Conservation (phyloP, 2,797 vertebrate species). For the Spinibarbus caldwelli region DNA sequence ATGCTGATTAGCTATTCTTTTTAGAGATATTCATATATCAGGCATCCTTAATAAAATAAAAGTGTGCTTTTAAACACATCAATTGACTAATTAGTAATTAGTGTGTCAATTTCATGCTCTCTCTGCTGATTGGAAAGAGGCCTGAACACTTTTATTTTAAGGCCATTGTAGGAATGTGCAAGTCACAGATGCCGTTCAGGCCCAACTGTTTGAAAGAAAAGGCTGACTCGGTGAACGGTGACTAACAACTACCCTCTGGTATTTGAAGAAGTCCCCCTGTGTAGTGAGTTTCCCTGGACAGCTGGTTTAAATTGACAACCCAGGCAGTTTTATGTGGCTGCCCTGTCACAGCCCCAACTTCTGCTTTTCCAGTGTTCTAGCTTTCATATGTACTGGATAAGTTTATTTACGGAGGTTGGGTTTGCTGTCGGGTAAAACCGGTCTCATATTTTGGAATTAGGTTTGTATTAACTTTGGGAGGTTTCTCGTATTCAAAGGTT, state of each 20-base stretch:
- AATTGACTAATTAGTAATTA: background rate
- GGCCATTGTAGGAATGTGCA: constrained; percentile 17
- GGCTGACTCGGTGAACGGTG: constrained; percentile 51
- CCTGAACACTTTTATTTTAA: constrained; percentile 10
- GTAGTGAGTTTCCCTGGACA: constrained; percentile 19
- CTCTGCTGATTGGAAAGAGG: background rate
- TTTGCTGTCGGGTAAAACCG: constrained; percentile 39
- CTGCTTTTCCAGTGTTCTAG: background rate
- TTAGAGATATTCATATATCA: background rate
- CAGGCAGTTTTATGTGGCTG: background rate
- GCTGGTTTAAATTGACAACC: constrained; percentile 44
- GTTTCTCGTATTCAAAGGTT: constrained; percentile 27
- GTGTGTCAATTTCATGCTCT: background rate
- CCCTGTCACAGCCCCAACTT: background rate
- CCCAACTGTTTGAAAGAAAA: constrained; percentile 52
- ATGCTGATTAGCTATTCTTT: too few species aligned
- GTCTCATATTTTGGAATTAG: constrained; percentile 47
- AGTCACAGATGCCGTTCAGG: constrained; percentile 32
- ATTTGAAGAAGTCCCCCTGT: constrained; percentile 41
- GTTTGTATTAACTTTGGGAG: constrained; percentile 42
- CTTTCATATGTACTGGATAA: background rate
- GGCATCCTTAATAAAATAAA: background rate
- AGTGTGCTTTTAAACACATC: background rate
- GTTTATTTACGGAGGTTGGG: constrained; percentile 26
- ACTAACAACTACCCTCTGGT: constrained; percentile 50